phyloP scores from a whole-genome alignment of 2,113 vertebrate species.

The Cottus gobio region DNA sequence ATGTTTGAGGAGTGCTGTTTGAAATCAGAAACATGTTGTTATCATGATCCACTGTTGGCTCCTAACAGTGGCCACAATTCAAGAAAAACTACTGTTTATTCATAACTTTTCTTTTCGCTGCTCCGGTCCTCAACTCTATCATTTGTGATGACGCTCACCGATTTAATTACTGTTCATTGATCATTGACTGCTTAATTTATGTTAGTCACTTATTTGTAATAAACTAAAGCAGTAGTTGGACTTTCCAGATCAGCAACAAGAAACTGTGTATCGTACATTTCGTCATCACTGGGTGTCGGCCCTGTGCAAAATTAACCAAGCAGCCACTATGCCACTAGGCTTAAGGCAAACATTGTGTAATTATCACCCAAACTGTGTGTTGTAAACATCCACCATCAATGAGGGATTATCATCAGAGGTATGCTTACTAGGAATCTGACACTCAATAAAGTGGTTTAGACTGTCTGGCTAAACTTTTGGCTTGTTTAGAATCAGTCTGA shows the following conservation, averaged over 20 bases:
- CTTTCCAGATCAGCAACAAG: too few species aligned
- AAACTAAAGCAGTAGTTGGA: neutral
- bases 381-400: neutral
- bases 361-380: neutral
- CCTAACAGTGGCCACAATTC: neutral
- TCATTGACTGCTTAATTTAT: neutral
- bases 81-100: neutral
- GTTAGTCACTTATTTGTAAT: neutral
- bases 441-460: neutral
- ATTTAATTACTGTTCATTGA: neutral
- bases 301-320: too few species aligned
- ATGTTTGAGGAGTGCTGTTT: slow-evolving; percentile 1
- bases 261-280: neutral
- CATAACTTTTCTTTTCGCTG: neutral
- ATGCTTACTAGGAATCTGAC: neutral
- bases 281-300: neutral
- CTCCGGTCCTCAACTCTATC: neutral
- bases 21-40: neutral
- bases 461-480: neutral
- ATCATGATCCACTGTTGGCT: neutral
- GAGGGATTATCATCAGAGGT: neutral
- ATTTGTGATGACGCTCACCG: neutral
- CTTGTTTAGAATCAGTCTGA: neutral
- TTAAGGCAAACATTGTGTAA: neutral
- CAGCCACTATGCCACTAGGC: too few species aligned